Evolutionary conservation across 2,888 invertebrate genomes (phyloP), one percentile per base, ranked within the genome.

Genomic region (Allygus modestus): DNA sequence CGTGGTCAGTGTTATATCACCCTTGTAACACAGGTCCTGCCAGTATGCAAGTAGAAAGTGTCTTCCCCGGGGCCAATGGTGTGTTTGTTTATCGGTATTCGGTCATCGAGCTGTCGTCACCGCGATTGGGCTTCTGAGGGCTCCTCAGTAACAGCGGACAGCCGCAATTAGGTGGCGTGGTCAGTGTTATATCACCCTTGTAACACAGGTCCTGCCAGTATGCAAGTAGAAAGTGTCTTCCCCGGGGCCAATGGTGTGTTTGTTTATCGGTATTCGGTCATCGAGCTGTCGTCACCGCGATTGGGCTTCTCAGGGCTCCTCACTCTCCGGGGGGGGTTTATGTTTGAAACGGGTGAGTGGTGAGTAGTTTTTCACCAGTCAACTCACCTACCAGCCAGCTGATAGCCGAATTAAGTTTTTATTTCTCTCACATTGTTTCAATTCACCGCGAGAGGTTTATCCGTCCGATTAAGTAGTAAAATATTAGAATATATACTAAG

Each of bases 1-100:
- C 23, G 58, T 58, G 58, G 58, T 58, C 23, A 58, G 58, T 23
- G 58, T 58, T 58, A 58, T 58, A 12, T 58, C 58, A 58, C 58
- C n/a, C 5, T n/a, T 7, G 58, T 12, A 2, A 7, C 23, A 58
- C 58, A 23, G 58, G 23, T 23, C 58, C 23, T 11, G 58, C 23
- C 58, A 11, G 37, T 37, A 37, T 11, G 37, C 37, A 37, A 9
- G 58, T 20, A 58, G 58, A 58, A 58, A 58, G 58, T 58, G 23
- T 23, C 58, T 23, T 11, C 7, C 58, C n/a, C 58, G 58, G 4
- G 23, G 58, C 23, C 58, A n/a, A n/a, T n/a, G n/a, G 58, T 9
- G 20, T 23, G 58, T 20, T 58, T 58, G 58, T 58, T 58, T 20
- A 58, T 58, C 23, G 23, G 20, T 2, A 23, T 58, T 58, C 58